Conservation (phyloP, 2,888 invertebrate genomes). For the Chelonus formosanus region DNA sequence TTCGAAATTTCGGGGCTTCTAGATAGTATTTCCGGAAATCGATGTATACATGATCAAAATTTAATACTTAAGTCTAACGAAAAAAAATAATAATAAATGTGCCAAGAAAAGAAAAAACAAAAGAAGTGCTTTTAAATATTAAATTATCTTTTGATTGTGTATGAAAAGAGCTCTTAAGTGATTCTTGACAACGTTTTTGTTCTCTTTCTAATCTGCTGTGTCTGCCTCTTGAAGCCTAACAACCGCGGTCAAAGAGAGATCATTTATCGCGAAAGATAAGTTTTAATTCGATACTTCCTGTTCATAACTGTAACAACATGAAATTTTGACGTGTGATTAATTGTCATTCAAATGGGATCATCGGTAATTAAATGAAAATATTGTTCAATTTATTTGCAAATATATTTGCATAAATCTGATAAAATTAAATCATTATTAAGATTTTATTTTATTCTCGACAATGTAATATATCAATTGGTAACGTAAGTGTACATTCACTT, state of each 20-base stretch:
- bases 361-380: no score
- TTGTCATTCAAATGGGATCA: background rate
- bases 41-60: background rate
- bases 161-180: slow-evolving; percentile 5
- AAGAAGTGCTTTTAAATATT: background rate
- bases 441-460: no score
- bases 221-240: slow-evolving; percentile 15
- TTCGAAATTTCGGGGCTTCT: slow-evolving; percentile 6
- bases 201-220: background rate
- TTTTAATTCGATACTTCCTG: slow-evolving; percentile 59
- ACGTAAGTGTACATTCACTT: no score
- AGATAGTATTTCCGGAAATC: slow-evolving; percentile 1
- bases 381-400: no score
- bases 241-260: slow-evolving; percentile 23
- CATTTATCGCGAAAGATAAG: slow-evolving; percentile 44
- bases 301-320: slow-evolving; percentile 38
- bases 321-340: slow-evolving; percentile 37
- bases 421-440: no score
- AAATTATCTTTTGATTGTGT: slow-evolving; percentile 10
- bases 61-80: no score
- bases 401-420: no score
- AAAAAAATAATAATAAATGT: background rate
- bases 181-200: slow-evolving; percentile 1
- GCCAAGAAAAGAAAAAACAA: background rate
- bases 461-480: no score